Base-by-base conservation (phyloP, 2,888 invertebrate species). In the Melanostoma scalare region DNA sequence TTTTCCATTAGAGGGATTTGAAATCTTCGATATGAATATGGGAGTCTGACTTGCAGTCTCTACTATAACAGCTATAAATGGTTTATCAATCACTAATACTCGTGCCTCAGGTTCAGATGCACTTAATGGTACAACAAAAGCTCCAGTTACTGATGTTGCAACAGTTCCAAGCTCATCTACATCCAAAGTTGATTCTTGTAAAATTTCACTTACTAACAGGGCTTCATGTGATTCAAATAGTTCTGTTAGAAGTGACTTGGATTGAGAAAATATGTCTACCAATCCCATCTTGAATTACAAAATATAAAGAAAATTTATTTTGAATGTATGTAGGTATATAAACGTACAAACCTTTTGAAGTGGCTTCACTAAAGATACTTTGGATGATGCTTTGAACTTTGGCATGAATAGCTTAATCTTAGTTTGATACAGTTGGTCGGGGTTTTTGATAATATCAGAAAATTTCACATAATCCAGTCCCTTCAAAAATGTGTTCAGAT, bases 121-220 rank as follows among this genome's bases (percentile, higher is more conserved):
- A 1, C 92, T 92, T 3, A 93, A 86, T 1, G 93, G 92, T 0
- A 93, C 91, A 0, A 91, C 92, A 3, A 91, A 89, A 35, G 92
- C 90, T 0, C 90, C 88, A 1, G 92, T 91, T 0, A 92, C 92
- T 1, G 92, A 93, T 0, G 92, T 90, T 0, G 93, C 93, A 1
- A 90, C 89, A 0, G 92, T 92, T 8, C 93, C 93, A 60, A 91
- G 87, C 81, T 93, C 93, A 55, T 93, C 93, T 1, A 93, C 92
- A 1, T 92, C 91, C n/a, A 93, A 86, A 20, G 90, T 88, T 0
- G 93, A 92, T 20, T 92, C 92, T 86, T 93, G 93, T 2, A 92
- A 71, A 0, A 93, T 92, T 30, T 92, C 90, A 0, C 92, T 90
- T 1, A 93, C 90, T 65, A 65, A 86, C 88, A 91, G 1, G 2